Percentiles rank a stretch among this genome's conserved stretches.
phyloP scores from a whole-genome alignment of 2,888 invertebrate species.

The Cryptocheilus praepositus region DNA sequence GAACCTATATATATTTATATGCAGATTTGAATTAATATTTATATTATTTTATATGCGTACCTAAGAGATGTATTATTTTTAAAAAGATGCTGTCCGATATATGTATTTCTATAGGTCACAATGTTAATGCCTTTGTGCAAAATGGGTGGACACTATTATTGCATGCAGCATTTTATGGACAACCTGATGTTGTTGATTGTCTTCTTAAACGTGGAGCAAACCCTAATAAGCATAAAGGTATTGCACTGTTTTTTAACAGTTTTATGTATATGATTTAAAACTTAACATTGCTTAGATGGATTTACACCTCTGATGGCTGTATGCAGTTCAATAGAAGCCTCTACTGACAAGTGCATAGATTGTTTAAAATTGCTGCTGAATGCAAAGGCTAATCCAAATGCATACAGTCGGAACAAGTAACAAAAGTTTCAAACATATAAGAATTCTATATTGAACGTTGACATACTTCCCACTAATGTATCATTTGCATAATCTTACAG shows the following conservation, averaged over 20 bases:
- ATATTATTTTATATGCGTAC: conserved; percentile 1
- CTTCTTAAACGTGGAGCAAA: conserved; percentile 79
- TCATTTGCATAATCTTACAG: conserved; percentile 69
- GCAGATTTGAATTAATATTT: conserved; percentile 2
- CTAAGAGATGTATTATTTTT: conserved; percentile 1
- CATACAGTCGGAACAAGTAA: conserved; percentile 75
- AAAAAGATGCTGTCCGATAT: not conserved
- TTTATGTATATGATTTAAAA: not conserved
- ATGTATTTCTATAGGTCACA: conserved; percentile 40
- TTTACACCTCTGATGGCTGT: conserved; percentile 80
- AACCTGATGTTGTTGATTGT: conserved; percentile 76
- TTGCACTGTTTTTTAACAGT: not conserved
- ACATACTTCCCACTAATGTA: conserved; percentile 14
- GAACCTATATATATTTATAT: conserved; percentile 3
- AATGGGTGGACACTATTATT: conserved; percentile 80
- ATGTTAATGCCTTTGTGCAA: conserved; percentile 74
- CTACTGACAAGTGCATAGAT: conserved; percentile 72
- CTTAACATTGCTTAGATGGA: conserved; percentile 76
- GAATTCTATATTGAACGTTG: not conserved
- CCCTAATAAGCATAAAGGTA: conserved; percentile 75
- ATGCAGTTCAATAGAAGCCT: conserved; percentile 76
- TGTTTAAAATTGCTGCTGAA: conserved; percentile 77
- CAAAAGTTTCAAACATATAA: conserved; percentile 7
- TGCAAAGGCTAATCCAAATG: conserved; percentile 77
- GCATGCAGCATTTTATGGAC: conserved; percentile 79